Evolutionary conservation across 2,797 vertebrate species (phyloP).

Genomic region (Craterocephalus amniculus): DNA sequence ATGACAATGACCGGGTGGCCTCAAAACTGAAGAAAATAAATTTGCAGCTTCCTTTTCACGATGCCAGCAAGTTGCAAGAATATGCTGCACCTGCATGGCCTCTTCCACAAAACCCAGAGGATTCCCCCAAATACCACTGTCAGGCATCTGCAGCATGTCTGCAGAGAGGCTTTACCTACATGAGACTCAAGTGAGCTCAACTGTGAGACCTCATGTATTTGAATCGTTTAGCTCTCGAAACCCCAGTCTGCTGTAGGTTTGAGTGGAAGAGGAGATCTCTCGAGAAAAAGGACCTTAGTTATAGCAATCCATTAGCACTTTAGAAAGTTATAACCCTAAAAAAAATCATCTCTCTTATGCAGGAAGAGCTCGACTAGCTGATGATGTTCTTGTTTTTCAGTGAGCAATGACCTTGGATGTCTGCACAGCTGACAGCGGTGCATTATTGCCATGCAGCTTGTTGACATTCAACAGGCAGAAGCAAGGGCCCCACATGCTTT

Average conservation of each 20-base stretch:
- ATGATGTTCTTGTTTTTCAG: constrained; percentile 48
- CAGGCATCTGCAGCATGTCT: constrained; percentile 55
- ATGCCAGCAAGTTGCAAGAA: constrained; percentile 32
- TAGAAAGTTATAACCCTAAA: constrained; percentile 30
- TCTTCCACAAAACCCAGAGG: constrained; percentile 61
- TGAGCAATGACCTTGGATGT: constrained; percentile 75
- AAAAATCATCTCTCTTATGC: constrained; percentile 30
- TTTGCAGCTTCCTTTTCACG: constrained; percentile 40
- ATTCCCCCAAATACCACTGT: constrained; percentile 64
- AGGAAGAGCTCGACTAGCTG: constrained; percentile 39
- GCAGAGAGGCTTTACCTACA: constrained; percentile 36
- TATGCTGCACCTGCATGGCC: constrained; percentile 64
- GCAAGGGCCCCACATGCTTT: constrained; percentile 80
- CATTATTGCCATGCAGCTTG: constrained; percentile 74
- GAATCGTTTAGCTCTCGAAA: constrained; percentile 28
- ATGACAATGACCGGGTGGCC: constrained; percentile 11
- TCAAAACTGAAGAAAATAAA: constrained; percentile 30
- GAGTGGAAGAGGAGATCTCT: constrained; percentile 31
- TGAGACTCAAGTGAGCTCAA: constrained; percentile 29
- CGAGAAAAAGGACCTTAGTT: constrained; percentile 21
- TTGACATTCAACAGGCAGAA: constrained; percentile 84
- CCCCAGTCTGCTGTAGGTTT: constrained; percentile 15
- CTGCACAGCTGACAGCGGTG: constrained; percentile 70
- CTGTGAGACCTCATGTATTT: constrained; percentile 37
- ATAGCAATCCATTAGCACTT: constrained; percentile 46